Evolutionary conservation across 2,888 invertebrate species (phyloP), one percentile per base, ranked within the genome.

Genomic region (Cephus nigrinus): DNA sequence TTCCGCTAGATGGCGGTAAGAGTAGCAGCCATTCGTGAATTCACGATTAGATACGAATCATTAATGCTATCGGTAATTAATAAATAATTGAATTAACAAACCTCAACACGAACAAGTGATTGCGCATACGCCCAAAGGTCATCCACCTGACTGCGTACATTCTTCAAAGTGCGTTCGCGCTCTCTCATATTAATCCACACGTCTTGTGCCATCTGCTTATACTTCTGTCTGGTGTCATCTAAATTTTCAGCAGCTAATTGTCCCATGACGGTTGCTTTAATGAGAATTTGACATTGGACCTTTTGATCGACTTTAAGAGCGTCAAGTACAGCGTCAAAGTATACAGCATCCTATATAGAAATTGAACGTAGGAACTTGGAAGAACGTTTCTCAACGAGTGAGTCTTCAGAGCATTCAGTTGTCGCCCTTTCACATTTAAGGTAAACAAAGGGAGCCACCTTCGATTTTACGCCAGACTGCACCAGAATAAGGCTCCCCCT

Each of bases 221-320:
- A 95, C 84, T 94, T 94, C 75, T 92, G 93, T 80, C 93, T 93
- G 76, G 94, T 92, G 82, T 95, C 94, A 76, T 95, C 94, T 35
- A 95, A 90, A 87, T 95, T 94, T 86, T 95, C 95, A 83, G 94
- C 93, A 1, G 94, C 95, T 1, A 95, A 90, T 85, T 95, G 95
- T 0, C 95, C 95, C 92, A 95, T 93, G 85, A 94, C 93, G 0
- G 94, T 95, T 1, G 94, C 94, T 33, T 93, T 93, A 88, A 94
- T 92, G 84, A 95, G 92, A 80, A 95, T 93, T 84, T 93, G 93
- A 72, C 94, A 93, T 89, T 95, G 95, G 12, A 92, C 92, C 69
- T 92, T 90, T 79, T 93, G 93, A 86, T 95, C 95, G 35, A 92
- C 86, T 84, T 93, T 93, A 74, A 95, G 88, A 0, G 93, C 93